Base-by-base conservation (phyloP, 2,888 invertebrate genomes). In the Seira musarum region DNA sequence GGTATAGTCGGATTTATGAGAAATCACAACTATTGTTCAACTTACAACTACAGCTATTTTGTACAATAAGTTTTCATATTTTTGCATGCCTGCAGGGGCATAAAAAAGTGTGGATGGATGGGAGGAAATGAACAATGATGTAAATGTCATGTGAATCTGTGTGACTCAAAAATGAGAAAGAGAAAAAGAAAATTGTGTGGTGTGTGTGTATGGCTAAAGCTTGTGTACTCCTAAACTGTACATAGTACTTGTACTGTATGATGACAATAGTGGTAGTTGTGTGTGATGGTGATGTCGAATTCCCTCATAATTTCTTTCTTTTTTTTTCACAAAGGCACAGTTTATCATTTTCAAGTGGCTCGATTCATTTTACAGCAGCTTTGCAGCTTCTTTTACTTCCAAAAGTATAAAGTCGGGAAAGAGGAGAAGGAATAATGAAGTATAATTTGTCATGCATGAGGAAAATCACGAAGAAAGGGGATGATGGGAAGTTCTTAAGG, bases 401-500 rank as follows among this genome's bases (percentile, higher is more conserved):
- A n/a, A 6, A 57, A n/a, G n/a, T n/a, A n/a, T n/a, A n/a, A n/a
- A n/a, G n/a, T n/a, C n/a, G n/a, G n/a, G n/a, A n/a, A n/a, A n/a
- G n/a, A n/a, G n/a, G n/a, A n/a, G n/a, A 10, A n/a, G 57, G 17
- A 57, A 57, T 57, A 57, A 57, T 57, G 57, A 57, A 15, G n/a
- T 57, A 57, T 57, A 57, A 57, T 57, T 57, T 57, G 57, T 57
- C 57, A 57, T 57, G 57, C 57, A 57, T 57, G 57, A 57, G 17
- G 17, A 57, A 57, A 57, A n/a, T 57, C 57, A 57, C 57, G 57
- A 57, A 57, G n/a, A 57, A 57, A 57, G 6, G n/a, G 57, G 40
- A 40, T 5, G n/a, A n/a, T n/a, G n/a, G n/a, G n/a, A n/a, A n/a
- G n/a, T n/a, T n/a, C n/a, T n/a, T n/a, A n/a, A n/a, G n/a, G n/a